Evolutionary conservation across 2,113 vertebrate genomes (phyloP), one percentile per base, ranked within the genome.

Genomic region (Gorsachius goisagi): DNA sequence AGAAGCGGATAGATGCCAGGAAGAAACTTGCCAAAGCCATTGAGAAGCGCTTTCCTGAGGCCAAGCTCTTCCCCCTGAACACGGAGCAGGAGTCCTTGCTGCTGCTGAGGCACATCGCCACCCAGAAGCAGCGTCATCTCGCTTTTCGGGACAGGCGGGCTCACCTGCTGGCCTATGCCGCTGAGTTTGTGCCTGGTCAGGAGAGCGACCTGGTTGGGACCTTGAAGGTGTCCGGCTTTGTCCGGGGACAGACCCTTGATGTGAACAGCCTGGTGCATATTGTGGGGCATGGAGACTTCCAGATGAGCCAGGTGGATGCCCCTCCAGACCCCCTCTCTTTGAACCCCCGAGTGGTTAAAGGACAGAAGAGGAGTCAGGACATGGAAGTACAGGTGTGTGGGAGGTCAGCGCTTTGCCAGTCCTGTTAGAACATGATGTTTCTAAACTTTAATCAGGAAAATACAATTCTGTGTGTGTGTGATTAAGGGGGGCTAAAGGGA

Each of bases 281-380:
- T 9, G 97, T 98, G 90, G 99, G 99, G 52, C 98, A 99, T 1
- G 99, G 99, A 55, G 99, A 99, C 97, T 99, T 99, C 97, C 99
- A 99, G 97, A 97, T 99, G 93, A 98, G 98, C 82, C 99, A 99
- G 94, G 98, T 99, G 37, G 99, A 99, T 92, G 99, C 98, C 0
- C 98, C 99, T 5, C 55, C 95, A 4, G 99, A 99, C 71, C 99
- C 99, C 4, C 98, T 99, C 37, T 98, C 98, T 19, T 91, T 99
- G 67, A 98, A 98, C 90, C 76, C 97, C 24, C 96, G 97, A 15
- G 47, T 93, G 47, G 53, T 94, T 44, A 98, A 98, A 91, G 60
- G 87, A 12, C 96, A 84, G 58, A 93, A 96, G 47, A 99, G 95
- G 91, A 98, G 92, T 75, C 96, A 97, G 83, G 98, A 98, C 27